Conservation (phyloP, 2,888 invertebrate genomes). For the Spodoptera littoralis region DNA sequence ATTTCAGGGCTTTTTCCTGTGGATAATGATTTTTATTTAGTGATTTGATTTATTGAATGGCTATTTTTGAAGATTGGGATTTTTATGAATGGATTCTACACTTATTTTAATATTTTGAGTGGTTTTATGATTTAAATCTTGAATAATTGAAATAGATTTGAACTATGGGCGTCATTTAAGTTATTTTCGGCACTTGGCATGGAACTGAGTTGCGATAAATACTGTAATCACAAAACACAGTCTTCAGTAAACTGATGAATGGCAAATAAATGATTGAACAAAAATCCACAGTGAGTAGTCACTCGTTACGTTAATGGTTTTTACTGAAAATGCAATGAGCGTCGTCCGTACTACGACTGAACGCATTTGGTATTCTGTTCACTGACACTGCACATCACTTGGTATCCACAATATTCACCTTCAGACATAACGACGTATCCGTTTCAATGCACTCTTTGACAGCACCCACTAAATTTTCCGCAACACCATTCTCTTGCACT, state of each 20-base stretch:
- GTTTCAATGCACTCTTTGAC: slow-evolving; percentile 89
- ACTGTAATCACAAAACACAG: not conserved
- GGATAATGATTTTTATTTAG: slow-evolving; percentile 40
- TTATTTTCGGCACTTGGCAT: not conserved
- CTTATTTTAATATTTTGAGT: not conserved
- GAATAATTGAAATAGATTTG: too few species aligned
- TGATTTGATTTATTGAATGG: not conserved
- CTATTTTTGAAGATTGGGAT: not conserved
- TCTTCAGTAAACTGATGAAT: slow-evolving; percentile 7
- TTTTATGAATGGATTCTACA: not conserved
- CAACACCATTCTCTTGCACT: slow-evolving; percentile 78
- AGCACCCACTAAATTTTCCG: slow-evolving; percentile 82
- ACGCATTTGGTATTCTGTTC: slow-evolving; percentile 64
- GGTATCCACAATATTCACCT: slow-evolving; percentile 85
- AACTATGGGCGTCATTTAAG: not conserved
- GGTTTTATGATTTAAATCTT: too few species aligned
- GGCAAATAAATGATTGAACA: slow-evolving; percentile 14
- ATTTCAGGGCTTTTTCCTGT: slow-evolving; percentile 90
- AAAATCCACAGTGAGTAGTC: slow-evolving; percentile 34
- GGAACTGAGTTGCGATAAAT: not conserved
- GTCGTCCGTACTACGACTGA: slow-evolving; percentile 22
- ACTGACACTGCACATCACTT: slow-evolving; percentile 65
- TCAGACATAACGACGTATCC: slow-evolving; percentile 89
- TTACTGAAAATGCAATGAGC: slow-evolving; percentile 40
- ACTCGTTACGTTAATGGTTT: slow-evolving; percentile 32